Base-by-base conservation (phyloP, 1,140 invertebrate species). In the Cyclargus thomasi region DNA sequence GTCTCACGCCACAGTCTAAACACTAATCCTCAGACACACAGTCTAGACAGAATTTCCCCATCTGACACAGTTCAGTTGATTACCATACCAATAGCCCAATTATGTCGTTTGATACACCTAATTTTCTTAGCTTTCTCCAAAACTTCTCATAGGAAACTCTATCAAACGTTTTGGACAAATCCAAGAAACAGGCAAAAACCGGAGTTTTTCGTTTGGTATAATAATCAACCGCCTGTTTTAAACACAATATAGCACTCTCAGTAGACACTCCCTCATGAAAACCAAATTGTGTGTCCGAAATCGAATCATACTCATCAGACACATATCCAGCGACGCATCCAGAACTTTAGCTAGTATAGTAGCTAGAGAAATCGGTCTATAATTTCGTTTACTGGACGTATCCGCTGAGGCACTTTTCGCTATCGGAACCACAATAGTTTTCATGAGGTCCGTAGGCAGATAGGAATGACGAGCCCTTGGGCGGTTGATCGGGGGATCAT, bases 211-310 rank as follows among this genome's bases (percentile, higher is more conserved):
- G 67, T 1, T 18, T 21, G 0, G 65, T 70, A 23, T 67, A 70
- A 55, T 70, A 70, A 22, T 17, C 53, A 35, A 70, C 62, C 8
- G 69, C 62, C 18, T 67, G 65, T 18, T 70, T 70, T 1, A 70
- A 53, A 14, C 18, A 14, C 4, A 70, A 17, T 20, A 70, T 67
- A 1, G 65, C 69, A 22, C 59, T 70, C 35, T 70, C 69, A 4
- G 65, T 70, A 0, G 69, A 70, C 17, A 70, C 16, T 14, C 39
- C 62, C 11, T 62, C 47, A 16, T 63, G 36, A 59, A 70, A 67
- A 5, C 69, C 63, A 67, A 70, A 70, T 47, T 70, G 69, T 4
- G 69, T 39, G 55, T 70, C 65, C 29, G 57, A 23, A 6, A 70
- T 4, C 23, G 36, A 20, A 16, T 47, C 36, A 16, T 65, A 20